Evolutionary conservation across 2,113 vertebrate genomes (phyloP), one percentile per base, ranked within the genome.

Genomic region (Scytalopus superciliaris): DNA sequence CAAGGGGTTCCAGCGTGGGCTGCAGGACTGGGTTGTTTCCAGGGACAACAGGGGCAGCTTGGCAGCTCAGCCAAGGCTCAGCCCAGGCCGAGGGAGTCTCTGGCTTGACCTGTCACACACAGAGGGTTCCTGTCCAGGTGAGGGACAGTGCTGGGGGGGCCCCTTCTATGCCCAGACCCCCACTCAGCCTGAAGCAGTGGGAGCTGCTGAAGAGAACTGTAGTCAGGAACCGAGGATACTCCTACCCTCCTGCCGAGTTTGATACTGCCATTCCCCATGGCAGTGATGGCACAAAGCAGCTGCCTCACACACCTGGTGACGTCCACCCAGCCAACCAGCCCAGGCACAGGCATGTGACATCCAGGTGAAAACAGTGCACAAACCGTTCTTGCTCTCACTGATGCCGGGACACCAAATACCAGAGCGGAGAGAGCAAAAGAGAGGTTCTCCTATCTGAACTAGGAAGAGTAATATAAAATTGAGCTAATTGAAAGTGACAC

Each of bases 191-290:
- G 1, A 5, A 55, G 44, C 7, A 3, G 28, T 1, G 0, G 25
- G 7, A 16, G 18, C 16, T 30, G 45, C 22, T 3, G 0, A 12
- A n/a, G 9, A 67, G 37, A 42, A 33, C 42, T 1, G 17, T 18
- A 23, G 44, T 8, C 3, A 22, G 5, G 18, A 17, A 2, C 28
- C 12, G 0, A 23, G 35, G 62, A 37, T 11, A 6, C 16, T 13
- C 33, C 55, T 50, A 14, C 13, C 10, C 22, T 49, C 9, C 0
- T 3, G 17, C 22, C 0, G 0, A 42, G 39, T 4, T 40, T 18
- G 1, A 4, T 3, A 8, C 30, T 3, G 6, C n/a, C 28, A 3
- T 3, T 37, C 8, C 45, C 19, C 2, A 0, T 0, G 1, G 59
- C 55, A 24, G 33, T 2, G 6, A 3, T 8, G 66, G 75, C 55